Evolutionary conservation across 2,888 invertebrate species (phyloP).

Genomic region (Mesopsocus fuscifrons): DNA sequence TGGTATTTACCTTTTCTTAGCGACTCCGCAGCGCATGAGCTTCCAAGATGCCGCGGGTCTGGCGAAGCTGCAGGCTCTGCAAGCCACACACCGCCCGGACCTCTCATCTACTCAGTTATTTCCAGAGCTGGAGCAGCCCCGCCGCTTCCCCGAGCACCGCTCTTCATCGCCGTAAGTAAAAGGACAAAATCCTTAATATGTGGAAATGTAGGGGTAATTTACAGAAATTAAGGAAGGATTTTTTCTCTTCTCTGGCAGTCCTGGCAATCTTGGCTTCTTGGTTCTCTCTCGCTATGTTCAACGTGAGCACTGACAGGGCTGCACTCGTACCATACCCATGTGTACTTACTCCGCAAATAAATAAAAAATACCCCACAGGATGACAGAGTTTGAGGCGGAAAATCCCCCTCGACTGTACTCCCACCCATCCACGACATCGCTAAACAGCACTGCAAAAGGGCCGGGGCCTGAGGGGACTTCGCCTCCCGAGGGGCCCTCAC

Average conservation of each 20-base stretch:
- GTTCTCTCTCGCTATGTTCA: too few relatives aligned
- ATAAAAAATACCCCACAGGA: too few relatives aligned
- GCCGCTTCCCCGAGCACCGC: not conserved
- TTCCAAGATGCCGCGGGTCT: constrained; percentile 8
- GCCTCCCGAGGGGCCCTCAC: not conserved
- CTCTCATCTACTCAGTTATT: not conserved
- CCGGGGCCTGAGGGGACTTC: not conserved
- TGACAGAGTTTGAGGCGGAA: constrained; percentile 13
- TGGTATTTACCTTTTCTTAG: too few relatives aligned
- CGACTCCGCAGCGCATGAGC: not conserved
- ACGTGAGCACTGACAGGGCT: too few relatives aligned
- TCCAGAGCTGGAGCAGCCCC: not conserved
- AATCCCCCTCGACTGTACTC: constrained; percentile 5
- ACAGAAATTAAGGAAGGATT: too few relatives aligned
- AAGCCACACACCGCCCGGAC: constrained; percentile 11
- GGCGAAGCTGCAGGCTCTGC: constrained; percentile 8
- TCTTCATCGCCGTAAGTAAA: not conserved
- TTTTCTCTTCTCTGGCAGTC: too few relatives aligned
- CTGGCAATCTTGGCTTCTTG: too few relatives aligned
- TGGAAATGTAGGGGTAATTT: too few relatives aligned
- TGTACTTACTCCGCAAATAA: too few relatives aligned
- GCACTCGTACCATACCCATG: too few relatives aligned
- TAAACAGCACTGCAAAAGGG: not conserved
- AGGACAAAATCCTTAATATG: too few relatives aligned
- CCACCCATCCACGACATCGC: not conserved